These are phyloP conservation scores for Pangasius sanitwongsei DNA, from an alignment of 2,797 vertebrate species.

Conservation along the genomic window DNA sequence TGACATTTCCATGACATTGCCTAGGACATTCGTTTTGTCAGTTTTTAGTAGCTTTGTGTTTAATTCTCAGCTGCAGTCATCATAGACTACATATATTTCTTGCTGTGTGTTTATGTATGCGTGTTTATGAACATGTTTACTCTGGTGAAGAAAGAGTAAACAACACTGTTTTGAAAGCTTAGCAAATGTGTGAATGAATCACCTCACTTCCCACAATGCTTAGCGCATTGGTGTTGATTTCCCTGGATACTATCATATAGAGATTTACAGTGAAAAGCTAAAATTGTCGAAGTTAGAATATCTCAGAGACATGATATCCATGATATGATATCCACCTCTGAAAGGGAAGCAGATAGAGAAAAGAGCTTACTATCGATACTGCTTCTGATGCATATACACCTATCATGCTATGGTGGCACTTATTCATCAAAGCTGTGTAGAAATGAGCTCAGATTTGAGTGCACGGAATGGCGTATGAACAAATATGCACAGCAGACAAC, in stretches of 20 bases:
- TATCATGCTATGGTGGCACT: neutral
- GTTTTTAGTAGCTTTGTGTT: neutral
- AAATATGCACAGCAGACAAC: neutral
- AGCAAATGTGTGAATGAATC: constrained; percentile 12
- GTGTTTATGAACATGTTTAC: neutral
- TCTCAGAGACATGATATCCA: too few species aligned
- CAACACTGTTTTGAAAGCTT: constrained; percentile 12
- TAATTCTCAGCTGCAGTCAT: neutral
- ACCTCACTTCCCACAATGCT: constrained; percentile 1
- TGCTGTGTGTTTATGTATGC: neutral
- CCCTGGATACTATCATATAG: constrained; percentile 4
- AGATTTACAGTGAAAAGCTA: constrained; percentile 12
- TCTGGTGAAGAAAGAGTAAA: neutral
- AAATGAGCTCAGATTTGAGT: neutral
- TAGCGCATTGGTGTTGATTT: neutral
- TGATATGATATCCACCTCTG: neutral
- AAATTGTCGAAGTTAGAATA: constrained; percentile 4
- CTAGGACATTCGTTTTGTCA: neutral
- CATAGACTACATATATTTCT: neutral
- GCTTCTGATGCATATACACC: neutral
- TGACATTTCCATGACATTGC: constrained; percentile 33
- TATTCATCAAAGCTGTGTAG: neutral
- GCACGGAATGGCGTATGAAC: neutral
- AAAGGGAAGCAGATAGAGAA: neutral
- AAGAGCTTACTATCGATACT: neutral